phyloP scores from a whole-genome alignment of 2,113 vertebrate species.

The Edolisoma coerulescens region DNA sequence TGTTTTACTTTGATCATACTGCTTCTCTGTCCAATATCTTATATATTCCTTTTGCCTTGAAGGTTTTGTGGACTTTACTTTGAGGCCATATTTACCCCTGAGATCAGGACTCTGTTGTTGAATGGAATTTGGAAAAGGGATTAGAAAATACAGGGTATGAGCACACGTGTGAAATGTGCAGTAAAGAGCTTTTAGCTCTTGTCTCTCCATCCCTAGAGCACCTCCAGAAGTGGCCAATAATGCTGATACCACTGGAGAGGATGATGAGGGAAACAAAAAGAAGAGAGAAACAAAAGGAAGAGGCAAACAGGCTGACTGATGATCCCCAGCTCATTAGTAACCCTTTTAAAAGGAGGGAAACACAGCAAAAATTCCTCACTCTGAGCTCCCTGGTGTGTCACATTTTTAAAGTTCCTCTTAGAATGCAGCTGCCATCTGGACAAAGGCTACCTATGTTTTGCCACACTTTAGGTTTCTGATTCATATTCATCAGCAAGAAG shows the following conservation, averaged over 20 bases:
- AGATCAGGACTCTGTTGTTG: neutral
- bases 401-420: neutral
- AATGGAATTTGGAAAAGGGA: neutral
- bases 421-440: neutral
- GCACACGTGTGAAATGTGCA: accelerated
- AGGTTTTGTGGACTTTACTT: neutral
- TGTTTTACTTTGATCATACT: neutral
- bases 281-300: neutral
- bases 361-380: neutral
- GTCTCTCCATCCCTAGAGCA: neutral
- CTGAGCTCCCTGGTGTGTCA: neutral
- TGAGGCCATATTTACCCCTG: neutral
- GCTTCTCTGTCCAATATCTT: neutral
- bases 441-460: neutral
- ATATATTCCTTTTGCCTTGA: neutral
- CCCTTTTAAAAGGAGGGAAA: neutral
- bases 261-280: neutral
- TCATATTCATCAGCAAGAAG: neutral
- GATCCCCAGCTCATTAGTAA: neutral
- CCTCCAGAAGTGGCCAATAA: neutral
- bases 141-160: neutral
- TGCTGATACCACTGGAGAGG: neutral
- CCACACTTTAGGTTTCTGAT: neutral
- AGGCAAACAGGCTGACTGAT: neutral
- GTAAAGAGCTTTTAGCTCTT: neutral